phyloP scores from a whole-genome alignment of 2,888 invertebrate genomes.

The Scaeva pyrastri region DNA sequence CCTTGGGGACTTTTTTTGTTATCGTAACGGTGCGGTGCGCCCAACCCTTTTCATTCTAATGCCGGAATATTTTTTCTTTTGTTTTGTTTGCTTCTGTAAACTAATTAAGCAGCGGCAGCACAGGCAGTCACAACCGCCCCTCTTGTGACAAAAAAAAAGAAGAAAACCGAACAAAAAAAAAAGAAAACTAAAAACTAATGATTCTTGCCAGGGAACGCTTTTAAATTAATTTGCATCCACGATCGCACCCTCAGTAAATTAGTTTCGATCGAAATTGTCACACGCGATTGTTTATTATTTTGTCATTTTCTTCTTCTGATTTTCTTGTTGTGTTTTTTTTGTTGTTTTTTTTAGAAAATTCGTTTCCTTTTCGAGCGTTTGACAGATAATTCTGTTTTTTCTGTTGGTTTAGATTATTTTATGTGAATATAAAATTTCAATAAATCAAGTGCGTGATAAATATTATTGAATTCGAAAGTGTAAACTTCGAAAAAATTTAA shows the following conservation, averaged over 20 bases:
- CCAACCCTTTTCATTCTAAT: conserved; percentile 34
- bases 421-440: not conserved
- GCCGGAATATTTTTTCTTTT: not conserved
- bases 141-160: conserved; percentile 11
- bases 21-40: conserved; percentile 27
- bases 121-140: conserved; percentile 9
- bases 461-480: not conserved
- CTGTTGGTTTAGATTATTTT: conserved; percentile 13
- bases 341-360: conserved; percentile 10
- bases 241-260: conserved; percentile 66
- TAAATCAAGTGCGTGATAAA: not conserved
- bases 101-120: conserved; percentile 59
- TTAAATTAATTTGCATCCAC: conserved; percentile 78
- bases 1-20: conserved; percentile 25
- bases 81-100: conserved; percentile 44
- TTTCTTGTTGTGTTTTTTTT: not conserved
- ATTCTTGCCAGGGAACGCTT: conserved; percentile 70
- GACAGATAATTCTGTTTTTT: not conserved
- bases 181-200: not conserved
- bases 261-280: conserved; percentile 65
- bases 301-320: not conserved
- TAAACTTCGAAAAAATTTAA: conserved; percentile 1
- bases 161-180: too few relatives aligned
- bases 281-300: conserved; percentile 39
- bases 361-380: not conserved